Evolutionary conservation across 2,113 vertebrate species (phyloP).

Genomic region (Eudyptes chrysolophus): DNA sequence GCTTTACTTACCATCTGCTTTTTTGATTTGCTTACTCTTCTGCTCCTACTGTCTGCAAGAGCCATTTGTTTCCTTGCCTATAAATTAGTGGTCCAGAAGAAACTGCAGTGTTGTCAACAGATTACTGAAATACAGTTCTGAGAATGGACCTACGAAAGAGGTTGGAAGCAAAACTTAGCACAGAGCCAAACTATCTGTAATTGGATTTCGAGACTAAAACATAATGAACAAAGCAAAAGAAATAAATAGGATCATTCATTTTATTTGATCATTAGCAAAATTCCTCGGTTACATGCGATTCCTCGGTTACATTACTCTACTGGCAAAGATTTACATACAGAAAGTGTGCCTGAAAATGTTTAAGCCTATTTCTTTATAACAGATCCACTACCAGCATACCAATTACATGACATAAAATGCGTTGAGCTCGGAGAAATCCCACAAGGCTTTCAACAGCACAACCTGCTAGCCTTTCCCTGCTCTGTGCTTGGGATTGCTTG

Average conservation of each 20-base stretch:
- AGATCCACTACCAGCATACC: slow-evolving; percentile 22
- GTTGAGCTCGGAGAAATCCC: not conserved
- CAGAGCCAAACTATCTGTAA: not conserved
- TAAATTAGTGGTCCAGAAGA: slow-evolving; percentile 28
- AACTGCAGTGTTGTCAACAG: slow-evolving; percentile 28
- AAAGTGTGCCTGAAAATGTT: not conserved
- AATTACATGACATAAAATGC: slow-evolving; percentile 8
- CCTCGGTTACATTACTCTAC: not conserved
- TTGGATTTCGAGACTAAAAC: slow-evolving; percentile 25
- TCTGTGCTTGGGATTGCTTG: not conserved
- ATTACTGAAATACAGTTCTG: slow-evolving; percentile 19
- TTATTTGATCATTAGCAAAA: slow-evolving; percentile 2
- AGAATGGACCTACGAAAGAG: slow-evolving; percentile 16
- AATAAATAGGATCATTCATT: slow-evolving; percentile 23
- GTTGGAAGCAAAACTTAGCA: slow-evolving; percentile 20
- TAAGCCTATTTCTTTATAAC: not conserved
- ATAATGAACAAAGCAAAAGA: not conserved
- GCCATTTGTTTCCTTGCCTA: slow-evolving; percentile 38
- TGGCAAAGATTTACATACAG: not conserved
- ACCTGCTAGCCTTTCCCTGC: not conserved
- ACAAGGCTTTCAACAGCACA: slow-evolving; percentile 22
- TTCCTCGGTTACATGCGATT: not conserved
- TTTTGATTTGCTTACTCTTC: slow-evolving; percentile 49
- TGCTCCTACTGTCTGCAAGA: not conserved
- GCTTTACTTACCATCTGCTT: slow-evolving; percentile 38